Percentiles rank a stretch among this genome's conserved stretches.
Conservation (phyloP, 2,113 vertebrate genomes). For the Poicephalus meyeri region DNA sequence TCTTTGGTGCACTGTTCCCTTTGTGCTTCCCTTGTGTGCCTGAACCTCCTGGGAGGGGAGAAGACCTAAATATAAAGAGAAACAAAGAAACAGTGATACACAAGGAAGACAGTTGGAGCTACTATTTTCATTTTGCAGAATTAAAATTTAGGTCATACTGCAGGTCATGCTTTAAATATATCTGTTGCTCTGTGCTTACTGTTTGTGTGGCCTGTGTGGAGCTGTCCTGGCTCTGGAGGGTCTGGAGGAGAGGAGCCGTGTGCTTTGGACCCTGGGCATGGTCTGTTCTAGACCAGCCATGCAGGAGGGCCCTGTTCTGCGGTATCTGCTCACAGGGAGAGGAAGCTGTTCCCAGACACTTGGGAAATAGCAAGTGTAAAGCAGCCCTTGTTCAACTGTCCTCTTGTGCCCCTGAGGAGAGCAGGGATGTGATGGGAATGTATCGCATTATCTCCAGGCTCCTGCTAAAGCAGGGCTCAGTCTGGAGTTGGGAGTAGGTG, state of each 20-base stretch:
- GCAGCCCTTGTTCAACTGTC: neutral
- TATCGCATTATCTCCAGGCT: rapidly evolving
- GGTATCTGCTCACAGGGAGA: rapidly evolving
- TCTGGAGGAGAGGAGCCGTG: neutral
- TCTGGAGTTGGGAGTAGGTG: rapidly evolving
- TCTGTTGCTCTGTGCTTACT: neutral
- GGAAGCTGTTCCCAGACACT: neutral
- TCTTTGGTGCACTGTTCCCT: neutral
- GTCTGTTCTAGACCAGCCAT: rapidly evolving
- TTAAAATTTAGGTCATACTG: conserved; percentile 2
- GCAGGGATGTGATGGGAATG: rapidly evolving
- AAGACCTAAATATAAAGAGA: neutral
- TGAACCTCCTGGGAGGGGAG: neutral
- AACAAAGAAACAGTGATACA: neutral
- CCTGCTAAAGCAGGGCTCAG: neutral
- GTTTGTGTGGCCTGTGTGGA: neutral
- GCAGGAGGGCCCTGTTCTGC: neutral
- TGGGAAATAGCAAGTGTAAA: rapidly evolving
- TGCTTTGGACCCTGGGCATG: neutral
- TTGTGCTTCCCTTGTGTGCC: neutral
- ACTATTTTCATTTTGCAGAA: neutral
- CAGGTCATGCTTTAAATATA: neutral
- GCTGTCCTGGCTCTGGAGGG: neutral
- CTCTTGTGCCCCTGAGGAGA: neutral
- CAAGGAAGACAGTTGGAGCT: neutral